phyloP scores from a whole-genome alignment of 2,888 invertebrate species.

The Therioaphis trifolii region DNA sequence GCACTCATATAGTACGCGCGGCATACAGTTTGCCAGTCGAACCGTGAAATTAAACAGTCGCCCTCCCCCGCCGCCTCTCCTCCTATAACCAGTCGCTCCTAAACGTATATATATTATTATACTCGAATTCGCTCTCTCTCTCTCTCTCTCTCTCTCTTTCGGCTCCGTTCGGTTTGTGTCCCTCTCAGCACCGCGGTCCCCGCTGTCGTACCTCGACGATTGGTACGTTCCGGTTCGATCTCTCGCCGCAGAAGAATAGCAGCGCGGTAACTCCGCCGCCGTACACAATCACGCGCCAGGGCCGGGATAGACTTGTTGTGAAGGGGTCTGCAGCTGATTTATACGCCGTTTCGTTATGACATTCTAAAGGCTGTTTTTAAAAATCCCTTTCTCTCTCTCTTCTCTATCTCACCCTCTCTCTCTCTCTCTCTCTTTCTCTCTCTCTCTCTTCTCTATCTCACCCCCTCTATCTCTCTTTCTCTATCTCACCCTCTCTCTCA shows the following conservation, averaged over 20 bases:
- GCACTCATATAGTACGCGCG: neutral
- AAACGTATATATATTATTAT: neutral
- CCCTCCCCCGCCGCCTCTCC: neutral
- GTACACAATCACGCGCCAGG: neutral
- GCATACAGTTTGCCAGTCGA: constrained; percentile 55
- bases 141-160: neutral
- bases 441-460: neutral
- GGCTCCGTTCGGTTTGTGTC: too few species aligned
- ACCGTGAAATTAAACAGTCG: constrained; percentile 63
- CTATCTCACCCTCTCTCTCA: neutral
- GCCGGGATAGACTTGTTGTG: neutral
- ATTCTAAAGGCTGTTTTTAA: constrained; percentile 50
- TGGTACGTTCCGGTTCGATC: constrained; percentile 53
- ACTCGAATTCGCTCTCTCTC: neutral
- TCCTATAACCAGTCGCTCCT: neutral
- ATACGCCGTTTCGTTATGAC: constrained; percentile 59
- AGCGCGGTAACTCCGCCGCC: neutral
- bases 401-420: neutral
- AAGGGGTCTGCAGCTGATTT: constrained; percentile 54
- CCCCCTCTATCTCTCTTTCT: too few species aligned
- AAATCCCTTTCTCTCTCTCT: neutral
- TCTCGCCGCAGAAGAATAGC: constrained; percentile 47
- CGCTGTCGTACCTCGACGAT: constrained; percentile 16
- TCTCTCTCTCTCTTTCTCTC: too few species aligned
- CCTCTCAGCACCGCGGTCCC: neutral